Conservation (phyloP, 1,140 invertebrate genomes). For the Ooceraea biroi region DNA sequence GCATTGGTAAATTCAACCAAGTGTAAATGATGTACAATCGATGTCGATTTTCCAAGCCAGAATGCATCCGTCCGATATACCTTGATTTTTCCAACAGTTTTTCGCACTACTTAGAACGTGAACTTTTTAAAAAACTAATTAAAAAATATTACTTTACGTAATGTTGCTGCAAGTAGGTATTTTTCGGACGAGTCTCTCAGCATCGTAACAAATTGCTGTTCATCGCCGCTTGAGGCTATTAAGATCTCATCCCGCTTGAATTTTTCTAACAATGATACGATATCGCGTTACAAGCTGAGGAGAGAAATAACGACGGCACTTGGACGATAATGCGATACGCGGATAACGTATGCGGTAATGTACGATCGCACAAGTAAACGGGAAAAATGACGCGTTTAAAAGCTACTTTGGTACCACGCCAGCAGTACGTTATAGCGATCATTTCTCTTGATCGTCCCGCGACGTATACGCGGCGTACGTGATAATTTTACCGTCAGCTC, state of each 20-base stretch:
- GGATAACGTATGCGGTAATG: background rate
- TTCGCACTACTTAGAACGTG: background rate
- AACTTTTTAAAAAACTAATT: background rate
- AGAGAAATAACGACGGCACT: slow-evolving; percentile 35
- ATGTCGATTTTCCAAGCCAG: background rate
- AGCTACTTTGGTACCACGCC: slow-evolving; percentile 7
- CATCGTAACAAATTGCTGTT: background rate
- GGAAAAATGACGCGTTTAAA: slow-evolving; percentile 41
- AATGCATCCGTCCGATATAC: background rate
- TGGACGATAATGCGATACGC: slow-evolving; percentile 25
- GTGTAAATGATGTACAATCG: background rate
- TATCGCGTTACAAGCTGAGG: background rate
- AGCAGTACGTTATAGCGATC: slow-evolving; percentile 24
- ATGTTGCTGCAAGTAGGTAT: no score
- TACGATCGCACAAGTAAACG: background rate
- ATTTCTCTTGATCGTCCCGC: slow-evolving; percentile 38
- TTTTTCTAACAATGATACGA: background rate
- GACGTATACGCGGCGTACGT: background rate
- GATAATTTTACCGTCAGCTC: slow-evolving; percentile 51
- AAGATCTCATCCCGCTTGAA: background rate
- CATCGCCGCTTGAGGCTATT: background rate
- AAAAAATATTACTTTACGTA: background rate
- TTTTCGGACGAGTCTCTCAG: no score
- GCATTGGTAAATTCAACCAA: background rate
- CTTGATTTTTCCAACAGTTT: background rate